These are phyloP conservation scores for Hermetia illucens DNA, from an alignment of 1,140 invertebrate species.

Conservation along the genomic window DNA sequence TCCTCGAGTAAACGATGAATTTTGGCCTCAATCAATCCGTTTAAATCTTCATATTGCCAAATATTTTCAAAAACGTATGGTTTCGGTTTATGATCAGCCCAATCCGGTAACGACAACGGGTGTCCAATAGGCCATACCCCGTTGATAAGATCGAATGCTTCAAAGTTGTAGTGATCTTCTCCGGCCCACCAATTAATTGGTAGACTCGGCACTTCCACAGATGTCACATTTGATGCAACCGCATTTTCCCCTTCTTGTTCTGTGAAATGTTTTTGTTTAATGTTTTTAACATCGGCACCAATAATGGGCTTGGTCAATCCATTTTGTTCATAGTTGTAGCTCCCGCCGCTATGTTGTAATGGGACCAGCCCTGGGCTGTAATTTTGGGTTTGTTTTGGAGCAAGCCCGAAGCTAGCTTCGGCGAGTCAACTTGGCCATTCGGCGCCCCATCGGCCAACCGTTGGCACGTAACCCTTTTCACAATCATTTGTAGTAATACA, in stretches of 20 bases:
- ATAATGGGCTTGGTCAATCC: constrained; percentile 5
- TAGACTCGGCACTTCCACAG: not conserved
- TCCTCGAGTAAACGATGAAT: constrained; percentile 61
- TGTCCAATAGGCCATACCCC: constrained; percentile 42
- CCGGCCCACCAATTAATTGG: constrained; percentile 13
- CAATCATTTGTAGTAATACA: constrained; percentile 26
- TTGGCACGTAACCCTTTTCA: constrained; percentile 50
- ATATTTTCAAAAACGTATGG: constrained; percentile 34
- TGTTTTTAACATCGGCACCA: not conserved
- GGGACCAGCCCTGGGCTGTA: constrained; percentile 28
- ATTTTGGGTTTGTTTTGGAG: constrained; percentile 20
- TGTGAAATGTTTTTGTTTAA: not conserved
- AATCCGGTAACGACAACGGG: constrained; percentile 53
- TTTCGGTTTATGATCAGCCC: constrained; percentile 34
- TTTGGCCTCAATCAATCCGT: constrained; percentile 55
- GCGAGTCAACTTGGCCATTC: constrained; percentile 91
- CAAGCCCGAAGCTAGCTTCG: constrained; percentile 36
- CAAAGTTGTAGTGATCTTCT: constrained; percentile 28
- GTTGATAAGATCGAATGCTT: constrained; percentile 31
- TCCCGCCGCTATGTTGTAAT: constrained; percentile 1
- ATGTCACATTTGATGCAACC: constrained; percentile 1
- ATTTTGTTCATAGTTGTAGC: constrained; percentile 7
- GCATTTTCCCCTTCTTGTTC: not conserved
- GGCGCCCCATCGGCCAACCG: constrained; percentile 69
- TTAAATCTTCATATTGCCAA: constrained; percentile 65